Percentiles rank a stretch among this genome's conserved stretches.
These are phyloP conservation scores for Anorthoa munda DNA, from an alignment of 2,888 invertebrate genomes.

Conservation along the genomic window DNA sequence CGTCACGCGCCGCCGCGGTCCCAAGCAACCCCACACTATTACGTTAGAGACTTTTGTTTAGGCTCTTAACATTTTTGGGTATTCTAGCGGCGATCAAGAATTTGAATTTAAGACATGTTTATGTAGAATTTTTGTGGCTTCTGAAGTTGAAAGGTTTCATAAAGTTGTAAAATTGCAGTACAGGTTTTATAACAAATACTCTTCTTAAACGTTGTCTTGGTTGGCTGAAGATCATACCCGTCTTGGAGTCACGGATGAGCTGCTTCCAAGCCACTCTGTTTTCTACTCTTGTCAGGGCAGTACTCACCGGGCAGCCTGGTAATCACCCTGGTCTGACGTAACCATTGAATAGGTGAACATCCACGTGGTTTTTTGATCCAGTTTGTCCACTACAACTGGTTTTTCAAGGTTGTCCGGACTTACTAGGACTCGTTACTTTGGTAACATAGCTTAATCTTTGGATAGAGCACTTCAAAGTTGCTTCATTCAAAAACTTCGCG, in stretches of 20 bases:
- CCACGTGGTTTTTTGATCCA: no score
- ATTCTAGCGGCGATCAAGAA: conserved; percentile 4
- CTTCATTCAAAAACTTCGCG: background rate
- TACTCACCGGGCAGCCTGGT: no score
- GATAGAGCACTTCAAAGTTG: background rate
- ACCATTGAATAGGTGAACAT: no score
- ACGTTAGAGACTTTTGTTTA: conserved; percentile 59
- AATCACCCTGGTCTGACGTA: no score
- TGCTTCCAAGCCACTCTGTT: no score
- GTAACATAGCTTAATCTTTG: background rate
- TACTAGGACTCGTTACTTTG: no score
- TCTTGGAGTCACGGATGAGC: no score
- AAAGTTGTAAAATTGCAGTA: background rate
- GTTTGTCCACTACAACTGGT: no score
- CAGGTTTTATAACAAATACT: background rate
- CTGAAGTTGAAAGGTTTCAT: background rate
- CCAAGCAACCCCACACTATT: conserved; percentile 57
- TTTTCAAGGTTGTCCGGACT: no score
- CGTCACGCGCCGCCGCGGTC: conserved; percentile 63
- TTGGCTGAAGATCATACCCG: no score
- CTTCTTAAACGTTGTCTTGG: background rate
- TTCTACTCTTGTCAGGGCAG: no score
- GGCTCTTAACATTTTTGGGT: conserved; percentile 35
- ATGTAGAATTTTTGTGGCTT: background rate
- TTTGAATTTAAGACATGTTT: conserved; percentile 30